Evolutionary conservation across 2,113 vertebrate species (phyloP).

Genomic region (Pardalotus punctatus): DNA sequence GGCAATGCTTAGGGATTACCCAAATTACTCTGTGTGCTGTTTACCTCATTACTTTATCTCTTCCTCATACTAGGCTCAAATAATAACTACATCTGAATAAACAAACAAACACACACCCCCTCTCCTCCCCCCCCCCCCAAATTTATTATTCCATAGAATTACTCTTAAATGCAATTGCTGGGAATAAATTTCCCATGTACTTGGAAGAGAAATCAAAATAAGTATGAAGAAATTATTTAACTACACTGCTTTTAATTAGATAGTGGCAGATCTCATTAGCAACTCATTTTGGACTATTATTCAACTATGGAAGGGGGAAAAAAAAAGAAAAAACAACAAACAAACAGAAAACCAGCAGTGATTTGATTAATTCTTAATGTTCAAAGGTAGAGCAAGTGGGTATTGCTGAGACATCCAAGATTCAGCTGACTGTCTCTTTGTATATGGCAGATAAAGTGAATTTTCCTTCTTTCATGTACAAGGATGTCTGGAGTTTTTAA

Average conservation of each 20-base stretch:
- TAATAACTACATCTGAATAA: neutral
- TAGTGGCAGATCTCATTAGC: neutral
- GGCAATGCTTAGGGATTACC: neutral
- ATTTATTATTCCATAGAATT: neutral
- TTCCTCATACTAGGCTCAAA: neutral
- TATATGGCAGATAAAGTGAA: neutral
- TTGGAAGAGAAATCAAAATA: conserved; percentile 3
- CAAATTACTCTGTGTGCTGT: neutral
- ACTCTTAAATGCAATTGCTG: neutral
- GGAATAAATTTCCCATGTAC: neutral
- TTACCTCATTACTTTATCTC: neutral
- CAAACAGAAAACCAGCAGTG: neutral
- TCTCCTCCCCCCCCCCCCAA: rapidly evolving
- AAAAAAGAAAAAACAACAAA: neutral
- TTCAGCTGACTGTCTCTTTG: neutral
- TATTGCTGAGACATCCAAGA: neutral
- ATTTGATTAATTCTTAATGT: conserved; percentile 13
- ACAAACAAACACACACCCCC: neutral
- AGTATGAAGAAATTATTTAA: conserved; percentile 1
- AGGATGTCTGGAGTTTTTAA: neutral
- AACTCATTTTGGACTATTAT: neutral
- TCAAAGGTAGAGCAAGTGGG: neutral
- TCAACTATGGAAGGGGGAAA: neutral
- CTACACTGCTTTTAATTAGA: neutral
- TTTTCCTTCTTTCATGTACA: neutral